These are phyloP conservation scores for Trichosurus vulpecula DNA, from an alignment of 2,797 vertebrate species.

Conservation along the genomic window DNA sequence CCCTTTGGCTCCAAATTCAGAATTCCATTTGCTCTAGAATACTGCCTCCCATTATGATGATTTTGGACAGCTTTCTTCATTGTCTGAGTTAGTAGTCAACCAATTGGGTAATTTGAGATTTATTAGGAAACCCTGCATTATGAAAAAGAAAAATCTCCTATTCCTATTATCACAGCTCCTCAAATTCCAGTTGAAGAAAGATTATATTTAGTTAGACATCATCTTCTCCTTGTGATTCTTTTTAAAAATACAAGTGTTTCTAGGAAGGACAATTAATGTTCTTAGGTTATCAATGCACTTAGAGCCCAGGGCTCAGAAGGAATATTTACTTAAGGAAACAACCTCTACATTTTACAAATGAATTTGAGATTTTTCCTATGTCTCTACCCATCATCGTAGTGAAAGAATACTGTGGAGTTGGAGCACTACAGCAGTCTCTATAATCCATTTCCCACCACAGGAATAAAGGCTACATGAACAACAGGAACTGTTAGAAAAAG, in stretches of 20 bases:
- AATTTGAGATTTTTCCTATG: not conserved
- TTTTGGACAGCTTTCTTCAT: conserved; percentile 7
- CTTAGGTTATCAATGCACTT: not conserved
- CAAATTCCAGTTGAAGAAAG: conserved; percentile 19
- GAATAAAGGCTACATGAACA: conserved; percentile 14
- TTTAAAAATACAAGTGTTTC: not conserved
- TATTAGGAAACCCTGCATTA: not conserved
- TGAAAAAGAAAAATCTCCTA: not conserved
- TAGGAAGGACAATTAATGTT: not conserved
- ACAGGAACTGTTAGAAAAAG: not conserved
- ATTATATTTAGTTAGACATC: not conserved
- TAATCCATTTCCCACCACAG: conserved; percentile 8
- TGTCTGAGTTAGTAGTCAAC: not conserved
- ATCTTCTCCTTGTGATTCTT: not conserved
- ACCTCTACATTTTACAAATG: conserved; percentile 7
- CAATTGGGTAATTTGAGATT: conserved; percentile 9
- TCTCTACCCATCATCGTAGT: not conserved
- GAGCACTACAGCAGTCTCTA: not conserved
- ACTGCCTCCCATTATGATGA: not conserved
- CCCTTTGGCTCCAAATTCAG: not conserved
- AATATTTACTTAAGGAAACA: not conserved
- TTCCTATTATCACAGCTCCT: not conserved
- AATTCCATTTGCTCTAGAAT: not conserved
- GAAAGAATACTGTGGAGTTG: not conserved
- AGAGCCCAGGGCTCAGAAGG: not conserved